phyloP scores from a whole-genome alignment of 2,888 invertebrate genomes.

The Anarsia innoxiella region DNA sequence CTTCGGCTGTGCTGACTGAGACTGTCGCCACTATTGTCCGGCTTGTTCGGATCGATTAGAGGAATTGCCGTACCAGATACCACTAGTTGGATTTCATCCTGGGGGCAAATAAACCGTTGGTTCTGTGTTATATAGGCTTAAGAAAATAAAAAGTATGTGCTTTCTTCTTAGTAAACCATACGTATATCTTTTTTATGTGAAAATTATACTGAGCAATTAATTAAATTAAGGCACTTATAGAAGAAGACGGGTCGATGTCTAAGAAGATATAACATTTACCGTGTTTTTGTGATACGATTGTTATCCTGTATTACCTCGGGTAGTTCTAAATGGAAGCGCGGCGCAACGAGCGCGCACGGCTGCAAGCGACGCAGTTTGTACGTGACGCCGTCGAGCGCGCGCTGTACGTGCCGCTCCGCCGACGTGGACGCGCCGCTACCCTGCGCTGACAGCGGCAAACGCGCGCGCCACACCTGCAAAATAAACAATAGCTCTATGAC shows the following conservation, averaged over 20 bases:
- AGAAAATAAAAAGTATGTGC: too few species aligned
- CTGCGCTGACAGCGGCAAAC: constrained; percentile 26
- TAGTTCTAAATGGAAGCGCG: constrained; percentile 88
- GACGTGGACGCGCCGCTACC: constrained; percentile 21
- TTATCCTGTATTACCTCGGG: constrained; percentile 91
- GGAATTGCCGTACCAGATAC: constrained; percentile 88
- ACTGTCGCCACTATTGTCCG: constrained; percentile 26
- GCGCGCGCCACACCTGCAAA: constrained; percentile 70
- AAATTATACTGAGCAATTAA: too few species aligned
- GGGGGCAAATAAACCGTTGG: too few species aligned
- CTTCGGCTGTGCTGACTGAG: not conserved
- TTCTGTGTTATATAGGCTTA: too few species aligned
- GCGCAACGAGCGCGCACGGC: constrained; percentile 88
- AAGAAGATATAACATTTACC: too few species aligned
- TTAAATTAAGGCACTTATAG: too few species aligned
- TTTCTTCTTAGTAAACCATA: too few species aligned
- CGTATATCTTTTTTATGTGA: too few species aligned
- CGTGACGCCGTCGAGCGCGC: constrained; percentile 83
- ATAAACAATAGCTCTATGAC: too few species aligned
- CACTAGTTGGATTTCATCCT: constrained; percentile 81
- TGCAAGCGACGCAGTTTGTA: constrained; percentile 92
- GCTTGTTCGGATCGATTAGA: constrained; percentile 38
- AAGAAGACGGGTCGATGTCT: too few species aligned
- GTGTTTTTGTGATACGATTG: too few species aligned
- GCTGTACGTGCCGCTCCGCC: constrained; percentile 45